A percentile compares a stretch with the other conserved stretches of the same genome.
phyloP scores from a whole-genome alignment of 2,797 vertebrate species.

The Hydrocynus forskahlii region DNA sequence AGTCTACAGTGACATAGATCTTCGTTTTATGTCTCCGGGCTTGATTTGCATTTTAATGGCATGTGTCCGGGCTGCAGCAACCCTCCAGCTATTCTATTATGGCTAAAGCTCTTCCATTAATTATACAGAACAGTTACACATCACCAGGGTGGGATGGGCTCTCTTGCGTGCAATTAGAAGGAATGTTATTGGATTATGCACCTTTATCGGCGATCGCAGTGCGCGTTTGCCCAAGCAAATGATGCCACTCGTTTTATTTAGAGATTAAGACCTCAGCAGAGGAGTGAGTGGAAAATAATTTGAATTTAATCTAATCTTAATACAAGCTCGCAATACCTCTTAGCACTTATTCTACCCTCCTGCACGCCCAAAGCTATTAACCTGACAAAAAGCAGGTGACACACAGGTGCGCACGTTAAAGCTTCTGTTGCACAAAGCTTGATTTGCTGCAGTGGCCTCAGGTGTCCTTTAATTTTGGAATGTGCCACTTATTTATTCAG shows the following conservation, averaged over 20 bases:
- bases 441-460: conserved; percentile 48
- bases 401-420: conserved; percentile 21
- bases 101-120: conserved; percentile 71
- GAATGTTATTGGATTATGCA: conserved; percentile 52
- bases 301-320: conserved; percentile 61
- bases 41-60: conserved; percentile 78
- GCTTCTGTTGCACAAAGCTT: background rate
- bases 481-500: conserved; percentile 58
- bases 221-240: conserved; percentile 44
- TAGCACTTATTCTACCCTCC: conserved; percentile 36
- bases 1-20: conserved; percentile 64
- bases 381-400: conserved; percentile 37
- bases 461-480: conserved; percentile 50
- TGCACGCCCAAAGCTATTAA: conserved; percentile 43
- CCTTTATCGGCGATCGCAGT: conserved; percentile 50
- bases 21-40: conserved; percentile 65
- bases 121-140: conserved; percentile 70
- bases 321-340: conserved; percentile 53
- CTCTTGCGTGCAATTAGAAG: conserved; percentile 54
- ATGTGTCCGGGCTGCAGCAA: conserved; percentile 67
- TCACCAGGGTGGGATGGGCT: conserved; percentile 65
- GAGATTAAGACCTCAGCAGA: conserved; percentile 58
- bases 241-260: conserved; percentile 39
- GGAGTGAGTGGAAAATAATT: conserved; percentile 52
- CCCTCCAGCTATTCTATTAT: conserved; percentile 68